These are phyloP conservation scores for Scaptomyza parva DNA, from an alignment of 2,888 invertebrate genomes.

Conservation along the genomic window DNA sequence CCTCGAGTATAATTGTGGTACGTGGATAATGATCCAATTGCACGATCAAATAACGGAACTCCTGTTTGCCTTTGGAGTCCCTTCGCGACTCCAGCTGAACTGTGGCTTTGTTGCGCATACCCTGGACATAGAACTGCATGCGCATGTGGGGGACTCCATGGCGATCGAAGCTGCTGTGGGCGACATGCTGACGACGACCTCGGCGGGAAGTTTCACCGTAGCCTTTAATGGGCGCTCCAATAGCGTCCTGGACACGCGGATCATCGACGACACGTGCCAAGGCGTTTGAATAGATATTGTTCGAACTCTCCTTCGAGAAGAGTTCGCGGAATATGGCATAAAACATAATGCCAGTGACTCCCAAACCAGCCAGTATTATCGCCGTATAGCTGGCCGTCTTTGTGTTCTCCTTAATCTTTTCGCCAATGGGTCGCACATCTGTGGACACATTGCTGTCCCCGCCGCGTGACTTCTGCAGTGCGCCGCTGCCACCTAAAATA, in stretches of 20 bases:
- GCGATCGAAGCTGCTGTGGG: slow-evolving; percentile 90
- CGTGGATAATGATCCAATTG: slow-evolving; percentile 92
- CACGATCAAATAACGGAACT: slow-evolving; percentile 93
- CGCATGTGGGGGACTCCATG: slow-evolving; percentile 92
- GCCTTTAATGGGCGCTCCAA: slow-evolving; percentile 95
- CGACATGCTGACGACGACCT: slow-evolving; percentile 93
- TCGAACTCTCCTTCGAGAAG: slow-evolving; percentile 94
- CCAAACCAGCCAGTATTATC: slow-evolving; percentile 92
- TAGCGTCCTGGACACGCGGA: slow-evolving; percentile 90
- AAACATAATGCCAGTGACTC: slow-evolving; percentile 92
- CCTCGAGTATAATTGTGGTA: slow-evolving; percentile 91
- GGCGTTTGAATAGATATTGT: slow-evolving; percentile 92
- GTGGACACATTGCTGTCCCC: slow-evolving; percentile 77
- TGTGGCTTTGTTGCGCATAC: slow-evolving; percentile 91
- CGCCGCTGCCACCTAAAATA: slow-evolving; percentile 25
- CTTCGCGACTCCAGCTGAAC: slow-evolving; percentile 94
- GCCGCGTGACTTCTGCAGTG: slow-evolving; percentile 56
- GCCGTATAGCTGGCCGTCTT: slow-evolving; percentile 94
- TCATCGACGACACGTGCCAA: slow-evolving; percentile 91
- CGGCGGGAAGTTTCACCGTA: slow-evolving; percentile 94
- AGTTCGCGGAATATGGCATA: slow-evolving; percentile 94
- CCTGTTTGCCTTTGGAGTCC: slow-evolving; percentile 90
- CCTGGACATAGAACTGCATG: slow-evolving; percentile 96
- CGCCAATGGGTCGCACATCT: slow-evolving; percentile 88
- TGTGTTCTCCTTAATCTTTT: slow-evolving; percentile 94